Base-by-base conservation (phyloP, 2,797 vertebrate species). In the Ctenosaura bakeri region DNA sequence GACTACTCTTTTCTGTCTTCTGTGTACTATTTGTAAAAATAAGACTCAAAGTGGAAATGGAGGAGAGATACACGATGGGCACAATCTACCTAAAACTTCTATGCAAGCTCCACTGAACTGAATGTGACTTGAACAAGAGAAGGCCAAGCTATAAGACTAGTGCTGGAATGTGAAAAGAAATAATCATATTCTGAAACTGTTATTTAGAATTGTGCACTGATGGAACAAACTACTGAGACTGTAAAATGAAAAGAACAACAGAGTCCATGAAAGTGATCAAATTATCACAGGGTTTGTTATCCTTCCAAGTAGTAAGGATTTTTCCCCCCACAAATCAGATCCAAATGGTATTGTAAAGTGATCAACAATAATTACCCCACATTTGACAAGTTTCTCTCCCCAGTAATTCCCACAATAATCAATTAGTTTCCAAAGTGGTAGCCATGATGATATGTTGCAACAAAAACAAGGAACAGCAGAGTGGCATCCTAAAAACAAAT, bases 171-270 rank as follows among this genome's bases (percentile, higher is more conserved):
- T 87, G 62, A 85, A 91, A 91, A 56, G 42, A 32, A 90, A 16
- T 12, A 90, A 46, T 71, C 46, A 77, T 64, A 79, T 94, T 89
- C 76, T 90, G 59, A 38, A 87, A 83, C 38, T 32, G 78, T 91
- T 80, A 87, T 46, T 89, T 76, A 80, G 80, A 90, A 54, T 29
- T 79, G 14, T 32, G 14, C 54, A 88, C 87, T 46, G 38, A 50
- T 76, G 35, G 42, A 78, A 46, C 9, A 24, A 78, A 18, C 22
- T 50, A 50, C 29, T 52, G 64, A 54, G 83, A 35, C 4, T 52
- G 46, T 32, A 22, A 73, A 59, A 32, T 71, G 54, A 86, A 84
- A 54, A 85, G 54, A 85, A 73, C n/a, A 69, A 69, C 42, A 22
- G 50, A 71, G 29, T 66, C 46, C n/a, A 6, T 54, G 12, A 46